These are phyloP conservation scores for Morpho helenor DNA, from an alignment of 2,888 invertebrate genomes.

Conservation along the genomic window DNA sequence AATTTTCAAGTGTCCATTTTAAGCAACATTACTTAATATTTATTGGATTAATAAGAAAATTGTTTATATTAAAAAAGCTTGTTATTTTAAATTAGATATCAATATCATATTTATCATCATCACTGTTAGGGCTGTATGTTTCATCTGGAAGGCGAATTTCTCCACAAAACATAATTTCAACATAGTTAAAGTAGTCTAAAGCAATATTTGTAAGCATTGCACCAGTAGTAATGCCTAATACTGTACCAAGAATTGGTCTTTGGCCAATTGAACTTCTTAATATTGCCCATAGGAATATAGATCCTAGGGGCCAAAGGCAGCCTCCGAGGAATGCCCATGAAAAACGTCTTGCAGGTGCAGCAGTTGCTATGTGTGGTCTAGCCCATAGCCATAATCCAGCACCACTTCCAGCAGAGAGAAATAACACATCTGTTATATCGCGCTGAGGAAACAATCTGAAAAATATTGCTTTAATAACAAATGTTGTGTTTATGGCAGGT, in stretches of 20 bases:
- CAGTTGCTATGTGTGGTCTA: slow-evolving; percentile 85
- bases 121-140: slow-evolving; percentile 68
- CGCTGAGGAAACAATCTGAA: slow-evolving; percentile 84
- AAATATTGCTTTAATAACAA: slow-evolving; percentile 30
- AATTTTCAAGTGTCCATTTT: neutral
- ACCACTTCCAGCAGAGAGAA: slow-evolving; percentile 89
- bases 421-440: slow-evolving; percentile 89
- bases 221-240: slow-evolving; percentile 85
- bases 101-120: slow-evolving; percentile 77
- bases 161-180: slow-evolving; percentile 79
- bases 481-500: neutral
- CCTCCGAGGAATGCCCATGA: slow-evolving; percentile 88
- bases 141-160: slow-evolving; percentile 72
- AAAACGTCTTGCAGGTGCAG: slow-evolving; percentile 80
- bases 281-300: slow-evolving; percentile 93
- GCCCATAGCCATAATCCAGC: slow-evolving; percentile 91
- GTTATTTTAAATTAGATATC: slow-evolving; percentile 30
- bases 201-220: slow-evolving; percentile 82
- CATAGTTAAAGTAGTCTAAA: slow-evolving; percentile 81
- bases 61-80: neutral
- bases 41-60: neutral
- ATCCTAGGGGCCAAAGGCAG: slow-evolving; percentile 92
- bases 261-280: slow-evolving; percentile 88
- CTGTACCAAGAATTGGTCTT: slow-evolving; percentile 82
- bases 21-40: neutral